Evolutionary conservation across 2,888 invertebrate species (phyloP).

Genomic region (Andrena minutula): DNA sequence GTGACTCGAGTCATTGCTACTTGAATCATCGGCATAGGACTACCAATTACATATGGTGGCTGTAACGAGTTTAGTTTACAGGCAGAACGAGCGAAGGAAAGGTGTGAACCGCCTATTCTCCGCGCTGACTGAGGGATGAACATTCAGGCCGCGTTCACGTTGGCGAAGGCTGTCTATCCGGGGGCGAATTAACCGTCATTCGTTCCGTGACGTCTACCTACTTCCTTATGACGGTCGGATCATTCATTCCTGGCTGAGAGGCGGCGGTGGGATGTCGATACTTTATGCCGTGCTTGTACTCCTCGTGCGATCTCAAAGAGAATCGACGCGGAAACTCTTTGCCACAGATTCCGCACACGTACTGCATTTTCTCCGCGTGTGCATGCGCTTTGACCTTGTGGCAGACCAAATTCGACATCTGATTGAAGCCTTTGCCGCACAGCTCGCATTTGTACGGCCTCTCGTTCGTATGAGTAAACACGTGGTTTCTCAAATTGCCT

Average conservation of each 20-base stretch:
- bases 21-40: no score
- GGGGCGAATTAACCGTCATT: slow-evolving; percentile 27
- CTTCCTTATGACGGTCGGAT: slow-evolving; percentile 75
- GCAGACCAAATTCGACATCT: slow-evolving; percentile 92
- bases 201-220: slow-evolving; percentile 64
- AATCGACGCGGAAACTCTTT: slow-evolving; percentile 86
- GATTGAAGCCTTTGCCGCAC: slow-evolving; percentile 92
- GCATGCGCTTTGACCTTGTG: slow-evolving; percentile 90
- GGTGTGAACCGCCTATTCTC: background rate
- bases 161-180: slow-evolving; percentile 17
- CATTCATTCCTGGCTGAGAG: slow-evolving; percentile 63
- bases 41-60: no score
- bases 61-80: no score
- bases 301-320: slow-evolving; percentile 87
- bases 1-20: no score
- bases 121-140: slow-evolving; percentile 6
- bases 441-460: slow-evolving; percentile 91
- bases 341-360: slow-evolving; percentile 86
- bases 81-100: background rate
- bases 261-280: slow-evolving; percentile 76
- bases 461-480: slow-evolving; percentile 92
- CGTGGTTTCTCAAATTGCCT: slow-evolving; percentile 92
- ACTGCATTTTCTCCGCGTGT: slow-evolving; percentile 86
- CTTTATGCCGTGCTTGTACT: slow-evolving; percentile 86
- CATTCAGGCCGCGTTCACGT: slow-evolving; percentile 28